Conservation (phyloP, 2,888 invertebrate species). For the Imbricaverruca yamaguchii region DNA sequence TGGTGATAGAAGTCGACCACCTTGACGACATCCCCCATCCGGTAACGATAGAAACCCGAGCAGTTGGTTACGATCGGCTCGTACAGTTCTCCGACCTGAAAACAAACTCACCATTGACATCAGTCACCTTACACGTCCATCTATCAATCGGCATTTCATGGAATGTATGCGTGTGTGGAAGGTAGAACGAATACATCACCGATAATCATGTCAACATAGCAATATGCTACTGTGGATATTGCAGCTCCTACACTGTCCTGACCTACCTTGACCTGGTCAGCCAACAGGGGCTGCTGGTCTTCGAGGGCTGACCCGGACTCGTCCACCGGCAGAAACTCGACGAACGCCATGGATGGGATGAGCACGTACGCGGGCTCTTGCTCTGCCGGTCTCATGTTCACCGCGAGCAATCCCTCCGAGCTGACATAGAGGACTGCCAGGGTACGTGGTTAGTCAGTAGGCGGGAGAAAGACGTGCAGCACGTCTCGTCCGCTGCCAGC, state of each 20-base stretch:
- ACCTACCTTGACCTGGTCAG: neutral
- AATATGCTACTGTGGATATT: too few relatives aligned
- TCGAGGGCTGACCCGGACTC: neutral
- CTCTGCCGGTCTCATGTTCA: constrained; percentile 32
- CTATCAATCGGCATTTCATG: too few relatives aligned
- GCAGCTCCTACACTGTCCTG: too few relatives aligned
- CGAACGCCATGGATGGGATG: constrained; percentile 38
- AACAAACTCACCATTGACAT: neutral
- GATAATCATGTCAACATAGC: too few relatives aligned
- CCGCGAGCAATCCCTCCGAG: constrained; percentile 38
- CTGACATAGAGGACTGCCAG: constrained; percentile 37
- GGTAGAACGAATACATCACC: too few relatives aligned
- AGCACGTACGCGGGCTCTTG: constrained; percentile 36
- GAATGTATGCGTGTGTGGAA: too few relatives aligned
- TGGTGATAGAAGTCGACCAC: constrained; percentile 38
- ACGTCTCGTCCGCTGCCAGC: too few relatives aligned
- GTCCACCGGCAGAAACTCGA: constrained; percentile 40
- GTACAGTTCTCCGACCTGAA: constrained; percentile 35
- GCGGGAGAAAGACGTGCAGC: too few relatives aligned
- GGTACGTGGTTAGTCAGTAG: too few relatives aligned
- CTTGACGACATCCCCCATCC: constrained; percentile 40
- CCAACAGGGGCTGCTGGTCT: neutral
- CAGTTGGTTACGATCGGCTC: constrained; percentile 40
- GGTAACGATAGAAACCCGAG: constrained; percentile 39
- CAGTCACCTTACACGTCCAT: too few relatives aligned